Evolutionary conservation across 2,113 vertebrate species (phyloP).

Genomic region (Marmota monax): DNA sequence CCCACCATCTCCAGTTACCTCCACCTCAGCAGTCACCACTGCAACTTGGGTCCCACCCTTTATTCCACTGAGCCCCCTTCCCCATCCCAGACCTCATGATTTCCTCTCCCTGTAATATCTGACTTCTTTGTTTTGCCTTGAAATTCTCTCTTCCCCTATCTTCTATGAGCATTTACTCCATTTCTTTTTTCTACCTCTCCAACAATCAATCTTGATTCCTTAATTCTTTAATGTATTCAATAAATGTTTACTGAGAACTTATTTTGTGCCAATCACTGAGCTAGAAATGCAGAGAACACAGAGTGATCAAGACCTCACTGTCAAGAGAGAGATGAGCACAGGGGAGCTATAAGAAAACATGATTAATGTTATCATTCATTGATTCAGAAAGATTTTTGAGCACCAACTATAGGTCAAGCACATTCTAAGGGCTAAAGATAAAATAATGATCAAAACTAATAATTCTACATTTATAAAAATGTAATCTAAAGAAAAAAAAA

Average conservation of each 20-base stretch:
- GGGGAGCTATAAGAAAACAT: neutral
- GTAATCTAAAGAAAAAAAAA: neutral
- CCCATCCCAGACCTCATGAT: neutral
- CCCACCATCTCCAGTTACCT: neutral
- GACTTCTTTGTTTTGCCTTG: neutral
- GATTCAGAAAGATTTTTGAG: neutral
- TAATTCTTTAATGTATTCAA: conserved; percentile 26
- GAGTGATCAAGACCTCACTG: conserved; percentile 1
- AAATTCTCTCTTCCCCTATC: neutral
- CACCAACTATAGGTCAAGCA: neutral
- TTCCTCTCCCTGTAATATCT: neutral
- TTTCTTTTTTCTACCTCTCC: conserved; percentile 14
- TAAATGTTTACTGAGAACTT: conserved; percentile 24
- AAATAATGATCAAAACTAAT: neutral
- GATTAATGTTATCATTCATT: neutral
- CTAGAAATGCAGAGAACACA: neutral
- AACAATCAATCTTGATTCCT: neutral
- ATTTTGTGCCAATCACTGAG: neutral
- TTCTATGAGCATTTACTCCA: neutral
- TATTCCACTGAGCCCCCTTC: neutral
- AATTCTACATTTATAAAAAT: neutral
- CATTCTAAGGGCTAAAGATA: neutral
- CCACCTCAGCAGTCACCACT: neutral
- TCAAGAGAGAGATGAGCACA: neutral
- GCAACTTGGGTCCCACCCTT: neutral